Evolutionary conservation across 2,888 invertebrate species (phyloP).

Genomic region (Drosophila tanythrix): DNA sequence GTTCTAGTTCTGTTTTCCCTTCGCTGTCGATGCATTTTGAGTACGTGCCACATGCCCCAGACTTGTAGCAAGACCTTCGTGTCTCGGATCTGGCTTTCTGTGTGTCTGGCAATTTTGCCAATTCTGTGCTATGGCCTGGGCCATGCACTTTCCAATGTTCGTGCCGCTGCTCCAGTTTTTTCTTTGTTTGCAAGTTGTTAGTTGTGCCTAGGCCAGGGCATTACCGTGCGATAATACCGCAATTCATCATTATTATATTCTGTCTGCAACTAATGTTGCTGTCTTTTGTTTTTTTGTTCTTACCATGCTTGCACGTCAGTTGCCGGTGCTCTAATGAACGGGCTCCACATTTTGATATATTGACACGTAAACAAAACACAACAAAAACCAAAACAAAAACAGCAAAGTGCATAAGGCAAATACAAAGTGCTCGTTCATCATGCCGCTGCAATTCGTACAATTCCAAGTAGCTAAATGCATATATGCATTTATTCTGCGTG

Average conservation of each 20-base stretch:
- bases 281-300: conserved; percentile 20
- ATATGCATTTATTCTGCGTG: conserved; percentile 43
- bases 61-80: conserved; percentile 41
- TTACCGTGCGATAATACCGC: conserved; percentile 80
- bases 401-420: conserved; percentile 25
- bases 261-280: conserved; percentile 39
- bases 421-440: conserved; percentile 43
- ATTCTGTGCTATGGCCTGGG: conserved; percentile 15
- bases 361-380: conserved; percentile 58
- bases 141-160: conserved; percentile 69
- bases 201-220: conserved; percentile 57
- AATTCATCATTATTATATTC: conserved; percentile 82
- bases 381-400: conserved; percentile 10
- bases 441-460: conserved; percentile 6
- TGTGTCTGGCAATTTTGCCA: conserved; percentile 66
- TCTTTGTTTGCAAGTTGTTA: conserved; percentile 24
- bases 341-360: conserved; percentile 75
- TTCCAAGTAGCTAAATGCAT: conserved; percentile 26
- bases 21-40: conserved; percentile 72
- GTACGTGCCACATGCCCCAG: conserved; percentile 56
- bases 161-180: conserved; percentile 73
- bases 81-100: conserved; percentile 18
- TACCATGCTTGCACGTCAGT: conserved; percentile 51
- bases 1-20: conserved; percentile 30
- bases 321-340: conserved; percentile 66